These are phyloP conservation scores for Morpho deidamia DNA, from an alignment of 2,888 invertebrate species.

Conservation along the genomic window DNA sequence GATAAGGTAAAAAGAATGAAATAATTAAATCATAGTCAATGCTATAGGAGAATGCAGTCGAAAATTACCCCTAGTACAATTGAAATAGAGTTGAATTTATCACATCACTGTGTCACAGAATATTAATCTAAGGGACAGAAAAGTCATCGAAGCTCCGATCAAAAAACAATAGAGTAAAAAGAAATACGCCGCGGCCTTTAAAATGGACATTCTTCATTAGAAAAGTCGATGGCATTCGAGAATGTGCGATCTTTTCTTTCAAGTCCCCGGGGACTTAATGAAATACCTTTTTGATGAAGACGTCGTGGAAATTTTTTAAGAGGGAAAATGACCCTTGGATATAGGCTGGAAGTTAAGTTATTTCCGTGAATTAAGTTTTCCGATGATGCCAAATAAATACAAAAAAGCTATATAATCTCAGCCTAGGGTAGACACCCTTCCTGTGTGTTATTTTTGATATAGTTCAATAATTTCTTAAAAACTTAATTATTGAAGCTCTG, in stretches of 20 bases:
- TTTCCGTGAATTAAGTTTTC: no score
- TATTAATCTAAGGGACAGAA: no score
- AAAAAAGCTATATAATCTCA: background rate
- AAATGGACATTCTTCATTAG: constrained; percentile 74
- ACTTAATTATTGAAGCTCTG: no score
- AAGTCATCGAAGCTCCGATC: background rate
- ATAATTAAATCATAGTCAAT: background rate
- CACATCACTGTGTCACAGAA: no score
- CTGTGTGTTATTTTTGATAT: no score
- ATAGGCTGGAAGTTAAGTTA: no score
- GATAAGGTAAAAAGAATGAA: background rate
- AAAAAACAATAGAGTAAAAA: constrained; percentile 27
- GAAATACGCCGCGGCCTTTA: constrained; percentile 36
- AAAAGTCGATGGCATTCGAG: constrained; percentile 55
- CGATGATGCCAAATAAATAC: background rate
- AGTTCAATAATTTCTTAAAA: no score
- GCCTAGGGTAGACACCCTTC: no score
- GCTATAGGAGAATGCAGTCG: no score
- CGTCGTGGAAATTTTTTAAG: constrained; percentile 40
- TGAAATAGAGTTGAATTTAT: no score
- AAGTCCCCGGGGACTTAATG: constrained; percentile 63
- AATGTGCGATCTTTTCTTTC: constrained; percentile 70
- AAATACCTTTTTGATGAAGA: constrained; percentile 74
- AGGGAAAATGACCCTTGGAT: constrained; percentile 19
- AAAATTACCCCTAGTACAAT: no score